Evolutionary conservation across 2,113 vertebrate genomes (phyloP).

Genomic region (Thymallus thymallus): DNA sequence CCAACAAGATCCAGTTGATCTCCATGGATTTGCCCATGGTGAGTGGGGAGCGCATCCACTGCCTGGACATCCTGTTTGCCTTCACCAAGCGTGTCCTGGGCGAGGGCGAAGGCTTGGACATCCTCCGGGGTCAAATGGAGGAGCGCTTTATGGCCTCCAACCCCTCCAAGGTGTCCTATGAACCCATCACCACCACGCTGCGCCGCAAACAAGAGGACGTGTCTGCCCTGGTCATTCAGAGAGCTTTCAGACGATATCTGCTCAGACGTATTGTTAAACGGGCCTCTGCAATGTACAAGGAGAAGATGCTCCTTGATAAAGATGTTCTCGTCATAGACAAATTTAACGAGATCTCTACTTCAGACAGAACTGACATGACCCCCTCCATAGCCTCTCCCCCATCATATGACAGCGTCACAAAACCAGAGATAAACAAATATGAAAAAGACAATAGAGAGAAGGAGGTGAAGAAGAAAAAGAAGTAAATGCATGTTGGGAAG

Average conservation of each 20-base stretch:
- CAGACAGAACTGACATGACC: conserved; percentile 80
- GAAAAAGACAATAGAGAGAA: conserved; percentile 91
- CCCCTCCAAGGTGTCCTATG: conserved; percentile 92
- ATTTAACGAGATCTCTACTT: conserved; percentile 73
- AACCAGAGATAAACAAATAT: conserved; percentile 85
- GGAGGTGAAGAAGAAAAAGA: conserved; percentile 72
- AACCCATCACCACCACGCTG: conserved; percentile 93
- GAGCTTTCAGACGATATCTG: conserved; percentile 79
- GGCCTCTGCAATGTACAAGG: conserved; percentile 66
- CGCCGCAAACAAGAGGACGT: conserved; percentile 88
- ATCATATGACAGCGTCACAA: conserved; percentile 80
- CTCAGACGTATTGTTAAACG: conserved; percentile 67
- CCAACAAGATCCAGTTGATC: conserved; percentile 87
- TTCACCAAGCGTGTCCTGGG: conserved; percentile 96
- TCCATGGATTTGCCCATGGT: conserved; percentile 96
- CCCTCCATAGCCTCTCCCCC: conserved; percentile 80
- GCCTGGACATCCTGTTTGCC: conserved; percentile 95
- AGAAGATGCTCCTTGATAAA: conserved; percentile 74
- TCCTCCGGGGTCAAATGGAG: conserved; percentile 92
- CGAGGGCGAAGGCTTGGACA: conserved; percentile 89
- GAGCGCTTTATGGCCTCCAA: conserved; percentile 94
- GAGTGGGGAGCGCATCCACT: conserved; percentile 93
- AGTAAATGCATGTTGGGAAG: conserved; percentile 25
- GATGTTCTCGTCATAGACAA: conserved; percentile 77
- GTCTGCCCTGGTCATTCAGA: conserved; percentile 88